Percentiles rank a stretch among this genome's conserved stretches.
phyloP scores from a whole-genome alignment of 2,888 invertebrate species.

The Caenorhabditis doughertyi region DNA sequence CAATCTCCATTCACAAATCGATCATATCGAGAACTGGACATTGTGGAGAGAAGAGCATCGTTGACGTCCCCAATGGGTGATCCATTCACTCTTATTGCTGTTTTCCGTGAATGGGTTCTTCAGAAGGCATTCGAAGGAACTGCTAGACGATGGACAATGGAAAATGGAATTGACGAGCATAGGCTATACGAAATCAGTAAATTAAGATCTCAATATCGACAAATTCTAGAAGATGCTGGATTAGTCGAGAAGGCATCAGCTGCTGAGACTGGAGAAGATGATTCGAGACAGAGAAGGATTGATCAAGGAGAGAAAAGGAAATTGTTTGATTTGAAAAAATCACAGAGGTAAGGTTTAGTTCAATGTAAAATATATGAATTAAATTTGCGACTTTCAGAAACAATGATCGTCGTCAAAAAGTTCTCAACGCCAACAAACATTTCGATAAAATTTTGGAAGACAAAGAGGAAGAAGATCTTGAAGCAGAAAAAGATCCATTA shows the following conservation, averaged over 20 bases:
- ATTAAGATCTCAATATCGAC: slow-evolving; percentile 88
- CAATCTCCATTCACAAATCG: slow-evolving; percentile 94
- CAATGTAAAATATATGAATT: too few relatives aligned
- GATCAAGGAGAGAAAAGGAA: slow-evolving; percentile 93
- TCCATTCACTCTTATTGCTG: slow-evolving; percentile 91
- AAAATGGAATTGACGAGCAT: slow-evolving; percentile 95
- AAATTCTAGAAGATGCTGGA: slow-evolving; percentile 80
- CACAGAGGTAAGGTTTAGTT: slow-evolving; percentile 13
- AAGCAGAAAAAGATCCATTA: slow-evolving; percentile 68
- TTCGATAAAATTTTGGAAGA: slow-evolving; percentile 76
- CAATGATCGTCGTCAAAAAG: slow-evolving; percentile 85
- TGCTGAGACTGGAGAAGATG: slow-evolving; percentile 72
- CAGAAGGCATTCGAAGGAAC: slow-evolving; percentile 83
- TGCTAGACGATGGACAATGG: slow-evolving; percentile 90
- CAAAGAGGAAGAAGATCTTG: slow-evolving; percentile 71
- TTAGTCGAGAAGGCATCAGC: slow-evolving; percentile 73
- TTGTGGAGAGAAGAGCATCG: slow-evolving; percentile 81
- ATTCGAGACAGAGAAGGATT: slow-evolving; percentile 83
- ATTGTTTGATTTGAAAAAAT: slow-evolving; percentile 89
- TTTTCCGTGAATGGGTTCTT: slow-evolving; percentile 84
- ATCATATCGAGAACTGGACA: slow-evolving; percentile 86
- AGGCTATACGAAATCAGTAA: slow-evolving; percentile 97
- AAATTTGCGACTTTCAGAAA: slow-evolving; percentile 45
- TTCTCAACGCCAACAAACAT: slow-evolving; percentile 85
- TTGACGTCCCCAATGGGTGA: slow-evolving; percentile 97